Evolutionary conservation across 2,797 vertebrate genomes (phyloP).

Genomic region (Enteromius mattozi): DNA sequence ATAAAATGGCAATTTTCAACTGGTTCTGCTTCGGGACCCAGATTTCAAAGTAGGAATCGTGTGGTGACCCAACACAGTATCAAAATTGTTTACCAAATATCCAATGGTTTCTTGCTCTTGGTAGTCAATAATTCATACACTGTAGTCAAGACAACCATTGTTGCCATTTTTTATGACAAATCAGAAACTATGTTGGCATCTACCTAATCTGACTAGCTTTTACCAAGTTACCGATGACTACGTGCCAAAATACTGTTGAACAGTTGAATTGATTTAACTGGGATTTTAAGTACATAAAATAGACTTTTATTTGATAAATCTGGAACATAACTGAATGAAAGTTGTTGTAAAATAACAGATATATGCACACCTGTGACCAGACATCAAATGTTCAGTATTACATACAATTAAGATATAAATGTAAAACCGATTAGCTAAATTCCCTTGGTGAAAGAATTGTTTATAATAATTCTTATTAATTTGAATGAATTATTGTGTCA

Average conservation of each 20-base stretch:
- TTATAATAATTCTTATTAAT: neutral
- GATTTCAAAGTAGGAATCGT: neutral
- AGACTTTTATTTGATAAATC: neutral
- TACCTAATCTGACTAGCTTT: neutral
- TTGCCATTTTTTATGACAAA: neutral
- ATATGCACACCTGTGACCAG: neutral
- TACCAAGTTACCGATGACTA: neutral
- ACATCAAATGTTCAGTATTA: neutral
- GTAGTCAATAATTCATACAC: neutral
- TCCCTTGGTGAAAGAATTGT: neutral
- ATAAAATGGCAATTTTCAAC: neutral
- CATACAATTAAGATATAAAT: too few relatives aligned
- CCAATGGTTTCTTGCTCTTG: neutral
- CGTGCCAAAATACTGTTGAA: neutral
- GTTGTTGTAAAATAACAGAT: neutral
- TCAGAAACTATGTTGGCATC: neutral
- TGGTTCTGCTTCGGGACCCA: neutral
- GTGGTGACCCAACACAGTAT: neutral
- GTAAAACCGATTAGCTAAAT: neutral
- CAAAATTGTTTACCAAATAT: neutral
- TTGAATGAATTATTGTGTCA: neutral
- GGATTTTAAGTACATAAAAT: neutral
- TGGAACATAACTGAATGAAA: neutral
- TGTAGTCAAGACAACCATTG: neutral
- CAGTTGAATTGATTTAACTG: neutral